These are phyloP conservation scores for Poecilia latipinna DNA, from an alignment of 2,113 vertebrate species.

Conservation along the genomic window DNA sequence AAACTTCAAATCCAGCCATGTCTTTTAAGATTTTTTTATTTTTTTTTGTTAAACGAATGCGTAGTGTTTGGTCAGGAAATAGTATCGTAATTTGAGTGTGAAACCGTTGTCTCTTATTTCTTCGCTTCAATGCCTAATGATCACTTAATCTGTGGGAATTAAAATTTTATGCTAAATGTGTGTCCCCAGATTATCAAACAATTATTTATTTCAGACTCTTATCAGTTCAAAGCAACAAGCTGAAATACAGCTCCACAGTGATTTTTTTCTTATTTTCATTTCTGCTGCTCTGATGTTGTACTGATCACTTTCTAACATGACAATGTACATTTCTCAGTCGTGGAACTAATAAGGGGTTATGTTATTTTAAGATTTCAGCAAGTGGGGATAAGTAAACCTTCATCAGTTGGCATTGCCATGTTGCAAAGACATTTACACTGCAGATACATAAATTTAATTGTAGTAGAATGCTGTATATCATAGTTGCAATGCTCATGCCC, in stretches of 20 bases:
- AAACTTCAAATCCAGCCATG: background rate
- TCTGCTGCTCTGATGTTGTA: too few relatives aligned
- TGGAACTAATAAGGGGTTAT: too few relatives aligned
- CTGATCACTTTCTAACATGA: too few relatives aligned
- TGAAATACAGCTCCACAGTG: too few relatives aligned
- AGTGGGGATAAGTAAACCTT: background rate
- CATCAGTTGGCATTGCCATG: background rate
- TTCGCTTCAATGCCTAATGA: background rate
- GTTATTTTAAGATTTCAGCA: background rate
- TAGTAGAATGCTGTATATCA: too few relatives aligned
- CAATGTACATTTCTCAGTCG: too few relatives aligned
- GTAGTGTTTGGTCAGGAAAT: background rate
- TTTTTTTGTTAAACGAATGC: background rate
- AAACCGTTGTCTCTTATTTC: background rate
- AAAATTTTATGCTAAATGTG: too few relatives aligned
- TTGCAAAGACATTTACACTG: too few relatives aligned
- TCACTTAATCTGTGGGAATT: background rate
- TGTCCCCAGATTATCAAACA: background rate
- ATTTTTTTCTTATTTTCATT: too few relatives aligned
- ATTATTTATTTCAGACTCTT: background rate
- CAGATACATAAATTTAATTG: too few relatives aligned
- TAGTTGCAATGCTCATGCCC: too few relatives aligned
- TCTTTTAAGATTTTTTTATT: background rate
- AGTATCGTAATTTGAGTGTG: background rate
- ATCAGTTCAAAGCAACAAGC: background rate